A percentile compares a stretch with the other conserved stretches of the same genome.
Conservation (phyloP, 2,113 vertebrate genomes). For the Gymnocephalus cernua region DNA sequence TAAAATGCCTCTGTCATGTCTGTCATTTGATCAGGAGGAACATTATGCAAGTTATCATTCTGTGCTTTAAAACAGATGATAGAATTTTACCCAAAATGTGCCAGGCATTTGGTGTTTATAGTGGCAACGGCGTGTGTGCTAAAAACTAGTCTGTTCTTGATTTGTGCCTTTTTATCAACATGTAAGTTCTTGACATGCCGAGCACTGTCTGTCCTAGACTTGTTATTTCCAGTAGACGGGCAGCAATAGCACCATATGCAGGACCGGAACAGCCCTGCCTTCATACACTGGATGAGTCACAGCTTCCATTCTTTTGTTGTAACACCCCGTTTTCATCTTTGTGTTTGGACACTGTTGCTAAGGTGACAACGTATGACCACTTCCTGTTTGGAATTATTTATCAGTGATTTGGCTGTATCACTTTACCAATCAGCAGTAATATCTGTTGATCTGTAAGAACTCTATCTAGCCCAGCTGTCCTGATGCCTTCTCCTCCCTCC, state of each 20-base stretch:
- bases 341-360: slow-evolving; percentile 72
- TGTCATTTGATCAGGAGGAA: slow-evolving; percentile 35
- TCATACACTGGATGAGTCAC: slow-evolving; percentile 76
- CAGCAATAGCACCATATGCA: slow-evolving; percentile 16
- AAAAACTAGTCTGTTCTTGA: slow-evolving; percentile 70
- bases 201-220: slow-evolving; percentile 51
- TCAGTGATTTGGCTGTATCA: slow-evolving; percentile 60
- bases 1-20: slow-evolving; percentile 16
- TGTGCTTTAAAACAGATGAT: slow-evolving; percentile 38
- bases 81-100: slow-evolving; percentile 47
- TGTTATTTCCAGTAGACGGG: slow-evolving; percentile 42
- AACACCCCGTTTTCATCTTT: slow-evolving; percentile 34
- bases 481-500: slow-evolving; percentile 76
- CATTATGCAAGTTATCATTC: slow-evolving; percentile 67
- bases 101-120: slow-evolving; percentile 54
- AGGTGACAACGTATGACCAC: slow-evolving; percentile 72
- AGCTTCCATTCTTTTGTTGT: slow-evolving; percentile 38
- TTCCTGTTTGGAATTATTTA: slow-evolving; percentile 78
- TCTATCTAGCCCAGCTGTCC: slow-evolving; percentile 69
- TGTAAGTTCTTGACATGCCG: slow-evolving; percentile 55
- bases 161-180: slow-evolving; percentile 80
- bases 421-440: slow-evolving; percentile 24
- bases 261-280: slow-evolving; percentile 10
- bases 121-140: slow-evolving; percentile 3
- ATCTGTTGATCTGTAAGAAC: slow-evolving; percentile 46